Evolutionary conservation across 2,797 vertebrate genomes (phyloP).

Genomic region (Menidia menidia): DNA sequence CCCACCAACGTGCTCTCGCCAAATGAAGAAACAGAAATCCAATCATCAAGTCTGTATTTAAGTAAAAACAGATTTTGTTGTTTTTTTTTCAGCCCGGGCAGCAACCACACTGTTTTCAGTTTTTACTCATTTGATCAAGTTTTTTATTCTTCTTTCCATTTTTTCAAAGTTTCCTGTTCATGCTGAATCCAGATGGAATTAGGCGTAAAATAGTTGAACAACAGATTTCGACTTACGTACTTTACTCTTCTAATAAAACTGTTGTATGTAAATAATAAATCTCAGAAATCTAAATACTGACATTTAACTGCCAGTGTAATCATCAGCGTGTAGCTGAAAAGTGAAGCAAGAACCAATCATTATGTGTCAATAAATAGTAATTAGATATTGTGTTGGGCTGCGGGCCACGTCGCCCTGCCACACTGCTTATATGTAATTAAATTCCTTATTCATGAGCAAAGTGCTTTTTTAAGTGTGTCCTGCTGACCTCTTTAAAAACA

Average conservation of each 20-base stretch:
- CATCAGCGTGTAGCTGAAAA: slow-evolving; percentile 40
- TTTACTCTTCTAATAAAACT: slow-evolving; percentile 19
- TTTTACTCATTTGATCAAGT: slow-evolving; percentile 22
- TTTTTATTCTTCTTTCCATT: slow-evolving; percentile 3
- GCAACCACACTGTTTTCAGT: slow-evolving; percentile 11
- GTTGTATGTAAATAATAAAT: background rate
- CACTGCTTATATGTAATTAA: slow-evolving; percentile 87
- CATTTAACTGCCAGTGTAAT: slow-evolving; percentile 33
- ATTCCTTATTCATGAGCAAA: slow-evolving; percentile 86
- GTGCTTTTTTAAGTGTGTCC: slow-evolving; percentile 55
- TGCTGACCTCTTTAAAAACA: slow-evolving; percentile 51
- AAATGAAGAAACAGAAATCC: slow-evolving; percentile 88
- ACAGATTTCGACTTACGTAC: slow-evolving; percentile 6
- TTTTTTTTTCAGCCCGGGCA: slow-evolving; percentile 47
- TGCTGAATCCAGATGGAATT: slow-evolving; percentile 7
- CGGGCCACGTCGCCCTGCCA: slow-evolving; percentile 59
- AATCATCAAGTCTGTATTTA: slow-evolving; percentile 79
- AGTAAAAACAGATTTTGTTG: slow-evolving; percentile 62
- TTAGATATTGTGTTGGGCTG: slow-evolving; percentile 78
- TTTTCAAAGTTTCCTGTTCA: slow-evolving; percentile 1
- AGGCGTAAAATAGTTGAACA: slow-evolving; percentile 31
- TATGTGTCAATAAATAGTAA: slow-evolving; percentile 90
- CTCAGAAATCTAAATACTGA: background rate
- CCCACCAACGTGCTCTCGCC: slow-evolving; percentile 80
- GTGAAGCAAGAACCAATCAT: slow-evolving; percentile 61